These are phyloP conservation scores for Torymus auratus DNA, from an alignment of 2,888 invertebrate genomes.

Conservation along the genomic window DNA sequence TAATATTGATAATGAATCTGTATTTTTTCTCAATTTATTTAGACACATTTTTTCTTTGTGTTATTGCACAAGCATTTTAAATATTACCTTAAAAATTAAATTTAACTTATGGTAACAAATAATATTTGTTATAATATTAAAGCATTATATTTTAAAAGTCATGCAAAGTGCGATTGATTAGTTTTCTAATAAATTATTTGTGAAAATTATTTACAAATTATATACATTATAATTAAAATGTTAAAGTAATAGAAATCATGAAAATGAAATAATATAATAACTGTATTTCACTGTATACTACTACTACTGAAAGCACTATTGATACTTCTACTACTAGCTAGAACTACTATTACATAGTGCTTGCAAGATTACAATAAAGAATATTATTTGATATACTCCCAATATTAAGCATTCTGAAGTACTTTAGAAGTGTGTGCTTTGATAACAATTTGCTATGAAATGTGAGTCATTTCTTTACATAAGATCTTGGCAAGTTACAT, in stretches of 20 bases:
- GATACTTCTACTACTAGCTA: too few species aligned
- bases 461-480: constrained; percentile 13
- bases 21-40: background rate
- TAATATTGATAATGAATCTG: constrained; percentile 5
- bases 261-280: constrained; percentile 3
- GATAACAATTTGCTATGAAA: background rate
- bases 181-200: constrained; percentile 26
- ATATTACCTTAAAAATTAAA: constrained; percentile 24
- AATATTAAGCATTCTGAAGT: background rate
- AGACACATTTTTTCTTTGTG: too few species aligned
- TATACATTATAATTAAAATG: constrained; percentile 10
- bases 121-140: constrained; percentile 4
- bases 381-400: too few species aligned
- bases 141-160: constrained; percentile 20
- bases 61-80: constrained; percentile 3
- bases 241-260: constrained; percentile 6
- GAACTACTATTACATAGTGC: too few species aligned
- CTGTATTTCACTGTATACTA: background rate
- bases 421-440: constrained; percentile 4
- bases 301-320: background rate
- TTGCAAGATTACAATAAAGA: too few species aligned
- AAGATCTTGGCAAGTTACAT: background rate
- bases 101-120: constrained; percentile 13
- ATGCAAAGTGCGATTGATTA: constrained; percentile 55
- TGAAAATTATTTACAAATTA: constrained; percentile 20